Evolutionary conservation across 2,888 invertebrate genomes (phyloP).

Genomic region (Isoperla grammatica): DNA sequence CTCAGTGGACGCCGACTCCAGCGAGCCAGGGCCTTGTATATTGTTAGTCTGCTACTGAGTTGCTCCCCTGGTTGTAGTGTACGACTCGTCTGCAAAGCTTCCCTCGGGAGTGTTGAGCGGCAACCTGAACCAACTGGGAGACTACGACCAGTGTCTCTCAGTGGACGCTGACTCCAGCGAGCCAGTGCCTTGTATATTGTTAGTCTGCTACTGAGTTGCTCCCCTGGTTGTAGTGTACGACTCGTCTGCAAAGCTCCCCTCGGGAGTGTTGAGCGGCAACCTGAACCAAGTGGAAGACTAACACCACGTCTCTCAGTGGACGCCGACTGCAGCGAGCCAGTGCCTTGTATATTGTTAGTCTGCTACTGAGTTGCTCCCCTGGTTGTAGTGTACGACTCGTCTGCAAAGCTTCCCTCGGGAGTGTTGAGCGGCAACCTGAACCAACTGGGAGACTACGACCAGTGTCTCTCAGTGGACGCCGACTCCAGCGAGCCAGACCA

Average conservation of each 20-base stretch:
- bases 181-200: constrained; percentile 29
- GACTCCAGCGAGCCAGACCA: background rate
- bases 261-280: constrained; percentile 30
- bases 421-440: constrained; percentile 29
- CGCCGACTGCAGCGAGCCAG: too few relatives aligned
- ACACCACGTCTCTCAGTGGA: constrained; percentile 21
- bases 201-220: constrained; percentile 8
- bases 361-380: too few relatives aligned
- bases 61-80: too few relatives aligned
- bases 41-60: too few relatives aligned
- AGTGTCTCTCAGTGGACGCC: constrained; percentile 25
- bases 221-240: constrained; percentile 27
- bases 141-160: constrained; percentile 30
- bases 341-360: too few relatives aligned
- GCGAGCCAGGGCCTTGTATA: too few relatives aligned
- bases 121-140: constrained; percentile 30
- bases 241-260: constrained; percentile 30
- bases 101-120: constrained; percentile 30
- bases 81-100: constrained; percentile 31
- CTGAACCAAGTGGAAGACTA: constrained; percentile 30
- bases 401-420: constrained; percentile 31
- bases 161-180: constrained; percentile 29
- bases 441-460: constrained; percentile 32
- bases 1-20: constrained; percentile 10
- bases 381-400: constrained; percentile 29